Percentiles rank a stretch among this genome's conserved stretches.
These are phyloP conservation scores for Cotesia glomerata DNA, from an alignment of 1,140 invertebrate species.

Conservation along the genomic window DNA sequence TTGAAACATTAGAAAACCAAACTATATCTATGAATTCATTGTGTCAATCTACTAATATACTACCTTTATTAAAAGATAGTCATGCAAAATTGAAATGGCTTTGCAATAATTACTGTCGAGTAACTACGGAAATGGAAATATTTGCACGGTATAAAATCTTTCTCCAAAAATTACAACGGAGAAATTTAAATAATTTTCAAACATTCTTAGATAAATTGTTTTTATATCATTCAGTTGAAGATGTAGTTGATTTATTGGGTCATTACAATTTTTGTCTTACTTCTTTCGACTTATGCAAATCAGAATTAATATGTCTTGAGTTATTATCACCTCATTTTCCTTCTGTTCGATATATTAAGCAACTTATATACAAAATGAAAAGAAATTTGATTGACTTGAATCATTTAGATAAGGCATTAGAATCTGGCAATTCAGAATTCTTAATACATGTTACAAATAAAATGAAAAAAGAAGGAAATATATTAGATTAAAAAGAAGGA, in stretches of 20 bases:
- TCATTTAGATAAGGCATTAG: background rate
- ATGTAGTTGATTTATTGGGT: too few relatives aligned
- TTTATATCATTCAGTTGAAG: background rate
- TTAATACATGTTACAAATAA: background rate
- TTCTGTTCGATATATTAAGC: too few relatives aligned
- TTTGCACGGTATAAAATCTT: background rate
- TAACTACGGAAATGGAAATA: too few relatives aligned
- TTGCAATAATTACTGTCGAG: too few relatives aligned
- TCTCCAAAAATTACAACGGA: background rate
- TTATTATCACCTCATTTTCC: slow-evolving; percentile 7
- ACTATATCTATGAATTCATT: background rate
- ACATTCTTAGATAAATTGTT: background rate
- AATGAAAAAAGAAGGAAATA: background rate
- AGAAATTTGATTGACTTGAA: background rate
- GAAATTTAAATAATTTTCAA: slow-evolving; percentile 1
- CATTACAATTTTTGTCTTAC: slow-evolving; percentile 6
- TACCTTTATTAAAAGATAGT: background rate
- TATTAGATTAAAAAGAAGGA: background rate
- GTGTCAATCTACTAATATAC: slow-evolving; percentile 2
- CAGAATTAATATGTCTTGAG: background rate
- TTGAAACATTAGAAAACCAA: background rate
- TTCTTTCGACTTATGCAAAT: background rate
- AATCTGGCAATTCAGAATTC: background rate
- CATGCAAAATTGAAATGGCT: background rate
- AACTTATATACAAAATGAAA: too few relatives aligned